Conservation (phyloP, 2,797 vertebrate species). For the Centroberyx gerrardi region DNA sequence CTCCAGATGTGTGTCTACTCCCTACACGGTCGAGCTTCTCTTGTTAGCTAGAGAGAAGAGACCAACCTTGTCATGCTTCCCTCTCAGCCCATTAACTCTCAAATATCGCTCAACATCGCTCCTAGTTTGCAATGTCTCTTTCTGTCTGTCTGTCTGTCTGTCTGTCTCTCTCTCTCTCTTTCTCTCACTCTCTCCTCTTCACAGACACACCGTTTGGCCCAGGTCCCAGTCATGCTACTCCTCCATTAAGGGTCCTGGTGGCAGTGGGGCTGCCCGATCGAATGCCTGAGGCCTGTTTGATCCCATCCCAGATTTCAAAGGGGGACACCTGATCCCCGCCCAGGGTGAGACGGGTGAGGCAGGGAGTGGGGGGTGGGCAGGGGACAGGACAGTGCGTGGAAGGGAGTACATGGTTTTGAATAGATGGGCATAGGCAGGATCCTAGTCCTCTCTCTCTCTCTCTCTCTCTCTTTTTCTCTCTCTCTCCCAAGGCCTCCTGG, state of each 20-base stretch:
- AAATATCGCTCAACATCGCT: slow-evolving; percentile 21
- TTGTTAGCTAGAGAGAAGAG: slow-evolving; percentile 15
- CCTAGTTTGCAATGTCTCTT: slow-evolving; percentile 29
- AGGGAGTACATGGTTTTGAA: slow-evolving; percentile 64
- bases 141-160: too few species aligned
- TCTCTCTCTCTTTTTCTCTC: background rate
- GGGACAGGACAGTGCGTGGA: slow-evolving; percentile 52
- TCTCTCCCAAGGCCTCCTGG: slow-evolving; percentile 6
- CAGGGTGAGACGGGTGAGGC: slow-evolving; percentile 63
- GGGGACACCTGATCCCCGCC: slow-evolving; percentile 76
- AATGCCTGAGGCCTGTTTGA: slow-evolving; percentile 81
- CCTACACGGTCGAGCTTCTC: slow-evolving; percentile 9
- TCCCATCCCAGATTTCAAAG: slow-evolving; percentile 86
- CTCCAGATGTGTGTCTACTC: slow-evolving; percentile 60
- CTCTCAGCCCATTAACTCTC: slow-evolving; percentile 37
- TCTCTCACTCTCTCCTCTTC: slow-evolving; percentile 13
- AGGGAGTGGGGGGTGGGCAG: slow-evolving; percentile 32
- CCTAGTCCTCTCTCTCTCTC: slow-evolving; percentile 20
- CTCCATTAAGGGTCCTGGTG: slow-evolving; percentile 75
- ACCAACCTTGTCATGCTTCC: slow-evolving; percentile 14
- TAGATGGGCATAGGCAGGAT: slow-evolving; percentile 56
- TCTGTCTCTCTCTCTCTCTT: background rate
- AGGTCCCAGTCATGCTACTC: slow-evolving; percentile 55
- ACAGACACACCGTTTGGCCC: slow-evolving; percentile 56
- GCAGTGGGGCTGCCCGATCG: slow-evolving; percentile 70